These are phyloP conservation scores for Leptinotarsa tumamoca DNA, from an alignment of 2,888 invertebrate species.

Conservation along the genomic window DNA sequence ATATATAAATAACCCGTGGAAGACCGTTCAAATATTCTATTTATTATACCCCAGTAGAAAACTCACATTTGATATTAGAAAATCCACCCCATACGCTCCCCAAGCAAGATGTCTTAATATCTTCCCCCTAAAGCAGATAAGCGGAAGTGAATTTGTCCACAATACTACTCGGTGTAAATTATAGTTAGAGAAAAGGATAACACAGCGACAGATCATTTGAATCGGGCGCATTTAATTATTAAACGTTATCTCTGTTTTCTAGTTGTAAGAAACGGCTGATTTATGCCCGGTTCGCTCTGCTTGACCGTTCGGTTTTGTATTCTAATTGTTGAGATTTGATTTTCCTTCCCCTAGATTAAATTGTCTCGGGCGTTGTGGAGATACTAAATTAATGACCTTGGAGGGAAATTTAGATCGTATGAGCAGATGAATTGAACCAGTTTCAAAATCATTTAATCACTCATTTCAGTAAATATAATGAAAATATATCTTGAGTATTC, in stretches of 20 bases:
- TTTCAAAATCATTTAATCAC: not conserved
- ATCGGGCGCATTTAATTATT: conserved; percentile 44
- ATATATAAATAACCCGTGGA: no score
- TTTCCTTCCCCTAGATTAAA: conserved; percentile 51
- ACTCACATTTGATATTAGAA: conserved; percentile 7
- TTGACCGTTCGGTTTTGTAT: conserved; percentile 54
- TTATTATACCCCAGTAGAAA: not conserved
- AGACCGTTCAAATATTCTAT: not conserved
- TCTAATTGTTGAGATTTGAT: conserved; percentile 56
- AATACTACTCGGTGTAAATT: conserved; percentile 32
- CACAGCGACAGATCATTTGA: conserved; percentile 34
- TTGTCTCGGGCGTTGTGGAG: conserved; percentile 42
- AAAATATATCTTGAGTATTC: no score
- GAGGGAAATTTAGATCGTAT: conserved; percentile 28
- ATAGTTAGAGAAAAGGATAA: conserved; percentile 35
- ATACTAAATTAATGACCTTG: conserved; percentile 49
- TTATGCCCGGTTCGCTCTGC: conserved; percentile 48
- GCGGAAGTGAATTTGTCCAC: conserved; percentile 34
- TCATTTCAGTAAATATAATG: no score
- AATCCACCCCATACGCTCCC: conserved; percentile 7
- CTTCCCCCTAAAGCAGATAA: conserved; percentile 26
- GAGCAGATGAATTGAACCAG: conserved; percentile 18
- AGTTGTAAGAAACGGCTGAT: conserved; percentile 51
- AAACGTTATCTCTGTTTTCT: conserved; percentile 47
- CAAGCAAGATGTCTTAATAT: conserved; percentile 31